A percentile compares a stretch with the other conserved stretches of the same genome.
Conservation (phyloP, 53 echinoderm and acorn worm species). For the Echinarachnius parma region DNA sequence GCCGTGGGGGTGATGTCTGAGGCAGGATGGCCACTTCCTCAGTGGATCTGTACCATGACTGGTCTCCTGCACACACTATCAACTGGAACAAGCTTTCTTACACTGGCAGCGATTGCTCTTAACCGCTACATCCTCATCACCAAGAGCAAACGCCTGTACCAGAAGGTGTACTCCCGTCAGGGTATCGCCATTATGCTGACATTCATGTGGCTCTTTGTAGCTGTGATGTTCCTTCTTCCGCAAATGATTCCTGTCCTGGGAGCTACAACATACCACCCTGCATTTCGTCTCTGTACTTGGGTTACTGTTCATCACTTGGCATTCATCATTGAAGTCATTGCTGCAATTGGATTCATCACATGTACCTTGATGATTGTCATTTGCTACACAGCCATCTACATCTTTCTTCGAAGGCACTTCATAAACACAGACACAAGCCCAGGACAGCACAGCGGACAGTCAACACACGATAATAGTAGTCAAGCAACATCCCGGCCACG, state of each 20-base stretch:
- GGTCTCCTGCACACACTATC: conserved; percentile 16
- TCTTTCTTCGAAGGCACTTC: conserved; percentile 14
- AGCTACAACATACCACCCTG: conserved; percentile 8
- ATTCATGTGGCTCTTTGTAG: conserved; percentile 11
- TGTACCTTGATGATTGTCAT: conserved; percentile 10
- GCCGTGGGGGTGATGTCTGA: conserved; percentile 27
- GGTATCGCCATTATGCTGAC: not conserved
- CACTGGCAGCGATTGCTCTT: conserved; percentile 32
- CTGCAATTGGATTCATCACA: not conserved
- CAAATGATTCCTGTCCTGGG: conserved; percentile 19
- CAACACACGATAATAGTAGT: not conserved
- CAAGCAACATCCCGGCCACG: no score
- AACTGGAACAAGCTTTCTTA: conserved; percentile 3
- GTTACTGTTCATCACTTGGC: no score
- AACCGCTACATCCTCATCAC: conserved; percentile 45
- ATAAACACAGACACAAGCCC: not conserved
- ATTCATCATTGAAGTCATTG: no score
- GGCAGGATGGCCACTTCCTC: conserved; percentile 33
- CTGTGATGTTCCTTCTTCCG: conserved; percentile 1
- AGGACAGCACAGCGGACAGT: no score
- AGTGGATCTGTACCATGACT: conserved; percentile 5
- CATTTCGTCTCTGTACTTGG: no score
- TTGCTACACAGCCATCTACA: conserved; percentile 25
- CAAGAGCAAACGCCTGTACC: conserved; percentile 24
- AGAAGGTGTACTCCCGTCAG: conserved; percentile 5